Evolutionary conservation across 1,140 invertebrate species (phyloP).

Genomic region (Euglossa dilemma): DNA sequence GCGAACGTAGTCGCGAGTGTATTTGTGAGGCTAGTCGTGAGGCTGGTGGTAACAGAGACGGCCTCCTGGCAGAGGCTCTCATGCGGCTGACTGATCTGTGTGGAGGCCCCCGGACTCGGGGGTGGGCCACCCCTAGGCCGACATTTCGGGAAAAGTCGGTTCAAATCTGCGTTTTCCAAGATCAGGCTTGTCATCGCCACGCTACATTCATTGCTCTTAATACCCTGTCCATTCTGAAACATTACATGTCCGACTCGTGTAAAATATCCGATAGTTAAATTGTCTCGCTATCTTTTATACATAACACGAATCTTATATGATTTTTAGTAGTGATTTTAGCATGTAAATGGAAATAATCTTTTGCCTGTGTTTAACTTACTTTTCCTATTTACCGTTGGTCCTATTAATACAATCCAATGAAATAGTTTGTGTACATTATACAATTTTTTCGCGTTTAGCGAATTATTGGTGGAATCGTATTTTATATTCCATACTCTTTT

Average conservation of each 20-base stretch:
- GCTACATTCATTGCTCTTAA: slow-evolving; percentile 70
- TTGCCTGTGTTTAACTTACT: background rate
- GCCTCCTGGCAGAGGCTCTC: slow-evolving; percentile 75
- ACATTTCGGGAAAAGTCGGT: slow-evolving; percentile 82
- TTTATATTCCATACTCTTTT: too few relatives aligned
- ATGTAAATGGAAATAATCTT: too few relatives aligned
- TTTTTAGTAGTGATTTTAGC: too few relatives aligned
- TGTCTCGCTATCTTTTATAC: too few relatives aligned
- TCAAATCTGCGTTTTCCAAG: slow-evolving; percentile 82
- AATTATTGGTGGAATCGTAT: background rate
- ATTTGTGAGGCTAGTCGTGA: slow-evolving; percentile 53
- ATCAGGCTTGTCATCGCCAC: slow-evolving; percentile 83
- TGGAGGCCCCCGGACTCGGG: slow-evolving; percentile 72
- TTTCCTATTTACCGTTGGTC: background rate
- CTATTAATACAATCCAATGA: background rate
- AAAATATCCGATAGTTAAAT: background rate
- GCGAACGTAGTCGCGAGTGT: slow-evolving; percentile 58
- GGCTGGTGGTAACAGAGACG: slow-evolving; percentile 66
- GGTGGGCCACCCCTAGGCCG: slow-evolving; percentile 81
- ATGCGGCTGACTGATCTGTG: slow-evolving; percentile 76
- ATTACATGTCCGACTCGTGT: background rate
- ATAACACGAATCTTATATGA: too few relatives aligned
- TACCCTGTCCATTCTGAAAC: slow-evolving; percentile 72
- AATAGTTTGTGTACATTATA: too few relatives aligned
- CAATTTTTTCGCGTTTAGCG: background rate